phyloP scores from a whole-genome alignment of 2,888 invertebrate species.

The Noctuana brunneofusca region DNA sequence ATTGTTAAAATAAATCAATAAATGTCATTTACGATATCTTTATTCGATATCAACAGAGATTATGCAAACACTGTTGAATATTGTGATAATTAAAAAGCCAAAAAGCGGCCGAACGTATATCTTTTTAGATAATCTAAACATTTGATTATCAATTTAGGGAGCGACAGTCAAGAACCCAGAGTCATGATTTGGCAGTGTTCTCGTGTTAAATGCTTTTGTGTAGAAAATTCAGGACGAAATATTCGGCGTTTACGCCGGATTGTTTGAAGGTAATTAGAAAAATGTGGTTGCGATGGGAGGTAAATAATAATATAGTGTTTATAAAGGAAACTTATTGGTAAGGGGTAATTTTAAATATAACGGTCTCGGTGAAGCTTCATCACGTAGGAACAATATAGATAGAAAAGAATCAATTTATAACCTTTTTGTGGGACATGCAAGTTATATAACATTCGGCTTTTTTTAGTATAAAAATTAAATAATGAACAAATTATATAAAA shows the following conservation, averaged over 20 bases:
- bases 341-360: too few relatives aligned
- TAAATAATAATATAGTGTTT: background rate
- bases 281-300: background rate
- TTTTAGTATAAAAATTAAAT: too few relatives aligned
- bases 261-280: slow-evolving; percentile 10
- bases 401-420: too few relatives aligned
- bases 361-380: too few relatives aligned
- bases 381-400: too few relatives aligned
- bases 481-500: too few relatives aligned
- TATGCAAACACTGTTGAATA: slow-evolving; percentile 1
- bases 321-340: background rate
- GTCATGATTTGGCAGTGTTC: slow-evolving; percentile 9
- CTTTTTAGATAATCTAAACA: slow-evolving; percentile 7
- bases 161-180: background rate
- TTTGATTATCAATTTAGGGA: background rate
- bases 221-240: background rate
- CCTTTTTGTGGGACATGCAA: too few relatives aligned
- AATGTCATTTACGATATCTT: background rate
- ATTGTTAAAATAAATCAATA: slow-evolving; percentile 8
- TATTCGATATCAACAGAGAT: slow-evolving; percentile 19
- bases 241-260: background rate
- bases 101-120: slow-evolving; percentile 15
- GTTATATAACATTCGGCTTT: too few relatives aligned
- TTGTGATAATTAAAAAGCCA: slow-evolving; percentile 13
- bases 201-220: background rate